Evolutionary conservation across 2,888 invertebrate species (phyloP), one percentile per base, ranked within the genome.

Genomic region (Aleiodes leptofemur): DNA sequence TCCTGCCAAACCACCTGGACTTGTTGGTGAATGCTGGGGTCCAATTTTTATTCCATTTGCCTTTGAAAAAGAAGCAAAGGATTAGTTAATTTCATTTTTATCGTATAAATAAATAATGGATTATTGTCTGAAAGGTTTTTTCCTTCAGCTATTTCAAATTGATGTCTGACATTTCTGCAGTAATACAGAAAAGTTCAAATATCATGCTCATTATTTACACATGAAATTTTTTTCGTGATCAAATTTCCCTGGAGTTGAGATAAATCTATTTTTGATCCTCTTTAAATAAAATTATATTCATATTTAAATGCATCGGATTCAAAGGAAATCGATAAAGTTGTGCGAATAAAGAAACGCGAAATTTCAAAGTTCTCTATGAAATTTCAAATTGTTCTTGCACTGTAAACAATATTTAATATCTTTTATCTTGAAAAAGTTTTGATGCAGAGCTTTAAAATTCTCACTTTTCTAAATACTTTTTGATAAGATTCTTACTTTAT

Each of bases 1-100:
- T 16, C 94, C 95, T 68, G 95, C 93, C 89, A 95, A 90, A 85
- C 94, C 94, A 77, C 89, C 88, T 48, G 96, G 94, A 90, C 94
- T 96, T 86, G 95, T 96, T 74, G 97, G 97, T 78, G 98, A 97
- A 92, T 99, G 98, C 91, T 99, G 98, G 79, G 99, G 98, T 72
- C 99, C 99, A 86, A 99, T 97, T 93, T 99, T 99, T 90, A 99
- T 99, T 85, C 99, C 99, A 90, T 99, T 99, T 82, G 99, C 99
- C 98, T 99, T 11, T 11, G 16, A 50, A 56, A 73, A 64, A 13
- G 74, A 61, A 23, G 59, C 78, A 66, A 69, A 29, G 59, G 57
- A 55, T 76, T 16, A 72, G 23, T 66, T 51, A 76, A 74, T 72
- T 72, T 55, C 48, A 70, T 73, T 43, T 66, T 38, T 66, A 5